Percentiles rank a stretch among this genome's conserved stretches.
Conservation (phyloP, 2,888 invertebrate species). For the Pachycephus smyrnensis region DNA sequence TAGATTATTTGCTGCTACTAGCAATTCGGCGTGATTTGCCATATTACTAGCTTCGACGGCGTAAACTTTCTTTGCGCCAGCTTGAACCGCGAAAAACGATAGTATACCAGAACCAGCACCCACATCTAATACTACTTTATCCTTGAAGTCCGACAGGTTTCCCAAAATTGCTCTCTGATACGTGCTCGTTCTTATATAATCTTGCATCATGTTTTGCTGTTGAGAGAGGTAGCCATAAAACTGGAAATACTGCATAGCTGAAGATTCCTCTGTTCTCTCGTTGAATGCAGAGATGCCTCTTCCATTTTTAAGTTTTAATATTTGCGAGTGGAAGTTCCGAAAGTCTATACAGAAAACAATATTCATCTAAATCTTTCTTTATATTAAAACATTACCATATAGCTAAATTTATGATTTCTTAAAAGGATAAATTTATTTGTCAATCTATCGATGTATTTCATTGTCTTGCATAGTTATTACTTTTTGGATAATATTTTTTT, state of each 20-base stretch:
- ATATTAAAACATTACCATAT: no score
- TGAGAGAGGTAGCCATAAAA: slow-evolving; percentile 99
- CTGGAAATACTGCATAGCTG: slow-evolving; percentile 99
- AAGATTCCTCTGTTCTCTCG: slow-evolving; percentile 96
- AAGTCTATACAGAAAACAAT: slow-evolving; percentile 70
- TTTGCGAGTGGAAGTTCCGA: slow-evolving; percentile 79
- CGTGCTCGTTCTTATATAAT: slow-evolving; percentile 97
- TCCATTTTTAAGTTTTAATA: slow-evolving; percentile 80
- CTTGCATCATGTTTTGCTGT: slow-evolving; percentile 99
- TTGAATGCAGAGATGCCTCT: slow-evolving; percentile 88
- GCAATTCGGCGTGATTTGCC: slow-evolving; percentile 93
- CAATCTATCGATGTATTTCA: neutral
- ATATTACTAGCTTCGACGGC: slow-evolving; percentile 99
- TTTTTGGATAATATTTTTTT: neutral
- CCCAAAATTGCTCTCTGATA: slow-evolving; percentile 97
- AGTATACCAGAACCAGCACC: slow-evolving; percentile 99
- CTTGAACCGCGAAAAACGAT: slow-evolving; percentile 98
- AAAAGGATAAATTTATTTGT: neutral
- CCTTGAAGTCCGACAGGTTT: slow-evolving; percentile 92
- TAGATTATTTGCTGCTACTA: slow-evolving; percentile 91
- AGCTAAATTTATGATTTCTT: no score
- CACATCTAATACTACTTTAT: slow-evolving; percentile 95
- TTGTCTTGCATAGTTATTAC: neutral
- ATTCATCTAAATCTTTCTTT: neutral
- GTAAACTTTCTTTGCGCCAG: slow-evolving; percentile 95